Percentiles rank a stretch among this genome's conserved stretches.
Evolutionary conservation across 2,888 invertebrate genomes (phyloP).

Genomic region (Dasypolia templi): DNA sequence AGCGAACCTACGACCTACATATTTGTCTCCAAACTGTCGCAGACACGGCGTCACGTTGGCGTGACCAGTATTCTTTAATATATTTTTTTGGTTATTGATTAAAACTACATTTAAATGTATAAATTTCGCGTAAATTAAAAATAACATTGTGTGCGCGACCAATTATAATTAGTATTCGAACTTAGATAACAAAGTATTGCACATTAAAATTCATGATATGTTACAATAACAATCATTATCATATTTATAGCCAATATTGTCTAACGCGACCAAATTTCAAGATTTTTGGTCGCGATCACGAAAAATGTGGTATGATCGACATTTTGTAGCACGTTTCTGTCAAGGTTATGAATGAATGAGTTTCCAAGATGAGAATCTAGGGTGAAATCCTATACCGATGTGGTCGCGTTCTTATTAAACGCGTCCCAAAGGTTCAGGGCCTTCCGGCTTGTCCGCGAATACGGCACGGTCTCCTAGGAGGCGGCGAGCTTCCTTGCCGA

Average conservation of each 20-base stretch:
- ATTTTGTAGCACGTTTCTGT: background rate
- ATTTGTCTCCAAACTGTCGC: conserved; percentile 25
- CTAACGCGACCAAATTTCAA: conserved; percentile 8
- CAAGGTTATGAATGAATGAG: background rate
- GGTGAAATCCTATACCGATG: no score
- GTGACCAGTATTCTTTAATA: background rate
- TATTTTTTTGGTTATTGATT: conserved; percentile 24
- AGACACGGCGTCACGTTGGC: conserved; percentile 16
- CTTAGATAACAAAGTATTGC: conserved; percentile 42
- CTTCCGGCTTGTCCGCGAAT: no score
- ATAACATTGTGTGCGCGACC: conserved; percentile 29
- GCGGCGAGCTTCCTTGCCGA: no score
- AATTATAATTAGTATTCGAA: conserved; percentile 58
- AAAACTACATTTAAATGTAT: conserved; percentile 25
- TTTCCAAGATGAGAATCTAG: no score
- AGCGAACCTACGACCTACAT: background rate
- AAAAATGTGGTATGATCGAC: background rate
- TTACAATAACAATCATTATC: conserved; percentile 53
- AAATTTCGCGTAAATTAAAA: conserved; percentile 50
- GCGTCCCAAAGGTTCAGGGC: no score
- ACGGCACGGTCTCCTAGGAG: no score
- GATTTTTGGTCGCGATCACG: conserved; percentile 1
- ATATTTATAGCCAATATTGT: conserved; percentile 45
- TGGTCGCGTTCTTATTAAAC: no score
- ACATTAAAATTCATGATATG: conserved; percentile 51